Conservation (phyloP, 30 jellyfish, hydroid and myxozoan species). For the Phacellophora camtschatica region DNA sequence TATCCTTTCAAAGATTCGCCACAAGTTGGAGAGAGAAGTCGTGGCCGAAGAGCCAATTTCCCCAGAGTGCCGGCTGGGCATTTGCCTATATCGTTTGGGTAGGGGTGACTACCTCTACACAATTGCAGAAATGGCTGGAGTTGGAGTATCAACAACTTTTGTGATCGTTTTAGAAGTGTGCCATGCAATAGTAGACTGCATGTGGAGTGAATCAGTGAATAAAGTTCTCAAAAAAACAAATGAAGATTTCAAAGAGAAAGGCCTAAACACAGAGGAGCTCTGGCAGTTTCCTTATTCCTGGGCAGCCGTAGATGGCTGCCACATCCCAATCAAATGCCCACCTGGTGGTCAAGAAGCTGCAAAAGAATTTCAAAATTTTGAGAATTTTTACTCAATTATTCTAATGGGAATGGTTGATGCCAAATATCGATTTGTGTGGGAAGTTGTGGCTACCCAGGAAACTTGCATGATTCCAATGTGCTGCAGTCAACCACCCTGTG, state of each 20-base stretch:
- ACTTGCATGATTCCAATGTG: slow-evolving; percentile 27
- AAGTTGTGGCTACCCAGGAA: slow-evolving; percentile 67
- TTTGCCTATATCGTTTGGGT: slow-evolving; percentile 22
- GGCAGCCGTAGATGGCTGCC: no score
- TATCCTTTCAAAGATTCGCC: slow-evolving; percentile 12
- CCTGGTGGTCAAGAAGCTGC: no score
- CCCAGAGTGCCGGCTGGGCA: slow-evolving; percentile 17
- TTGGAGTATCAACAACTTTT: slow-evolving; percentile 1
- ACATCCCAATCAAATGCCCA: no score
- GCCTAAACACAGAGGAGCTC: slow-evolving; percentile 8
- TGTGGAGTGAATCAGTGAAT: background rate
- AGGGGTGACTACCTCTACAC: slow-evolving; percentile 46
- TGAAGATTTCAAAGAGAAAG: background rate
- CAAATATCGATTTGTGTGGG: slow-evolving; percentile 54
- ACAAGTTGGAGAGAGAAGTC: background rate
- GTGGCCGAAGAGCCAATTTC: slow-evolving; percentile 34
- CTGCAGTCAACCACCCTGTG: slow-evolving; percentile 66
- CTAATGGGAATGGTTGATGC: slow-evolving; percentile 72
- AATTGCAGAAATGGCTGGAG: slow-evolving; percentile 27
- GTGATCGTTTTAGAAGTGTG: background rate
- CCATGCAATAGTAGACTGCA: background rate
- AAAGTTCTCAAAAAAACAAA: background rate
- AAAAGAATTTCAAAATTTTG: no score
- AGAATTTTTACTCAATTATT: slow-evolving; percentile 44
- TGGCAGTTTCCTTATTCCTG: slow-evolving; percentile 16